Evolutionary conservation across 2,113 vertebrate species (phyloP).

Genomic region (Scytalopus superciliaris): DNA sequence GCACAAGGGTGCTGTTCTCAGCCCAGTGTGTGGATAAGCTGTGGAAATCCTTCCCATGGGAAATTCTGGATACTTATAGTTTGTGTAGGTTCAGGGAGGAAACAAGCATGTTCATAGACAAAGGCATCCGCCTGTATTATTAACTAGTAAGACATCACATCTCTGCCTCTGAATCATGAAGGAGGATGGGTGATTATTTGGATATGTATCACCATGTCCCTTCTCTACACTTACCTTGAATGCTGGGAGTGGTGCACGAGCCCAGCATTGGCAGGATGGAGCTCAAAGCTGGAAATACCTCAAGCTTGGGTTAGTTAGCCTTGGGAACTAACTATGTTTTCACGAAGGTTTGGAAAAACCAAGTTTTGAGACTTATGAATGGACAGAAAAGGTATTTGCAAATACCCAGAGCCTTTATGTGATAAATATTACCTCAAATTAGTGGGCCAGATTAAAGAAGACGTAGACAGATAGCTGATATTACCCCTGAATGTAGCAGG

Average conservation of each 20-base stretch:
- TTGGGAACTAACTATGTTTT: not conserved
- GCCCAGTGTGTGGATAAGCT: not conserved
- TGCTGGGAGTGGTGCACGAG: not conserved
- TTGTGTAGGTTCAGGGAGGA: not conserved
- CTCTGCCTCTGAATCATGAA: not conserved
- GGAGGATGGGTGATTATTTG: not conserved
- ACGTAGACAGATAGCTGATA: slow-evolving; percentile 23
- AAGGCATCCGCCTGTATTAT: not conserved
- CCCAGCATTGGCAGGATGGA: not conserved
- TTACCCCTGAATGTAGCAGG: slow-evolving; percentile 28
- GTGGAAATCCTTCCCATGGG: not conserved
- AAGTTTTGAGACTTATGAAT: not conserved
- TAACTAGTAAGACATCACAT: not conserved
- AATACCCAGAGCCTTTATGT: slow-evolving; percentile 12
- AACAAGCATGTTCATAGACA: not conserved
- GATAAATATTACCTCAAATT: slow-evolving; percentile 62
- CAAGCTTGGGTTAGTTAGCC: not conserved
- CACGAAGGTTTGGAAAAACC: not conserved
- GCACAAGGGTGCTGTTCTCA: not conserved
- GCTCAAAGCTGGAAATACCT: not conserved
- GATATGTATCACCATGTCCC: not conserved
- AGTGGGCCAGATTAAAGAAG: slow-evolving; percentile 57
- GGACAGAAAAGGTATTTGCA: not conserved
- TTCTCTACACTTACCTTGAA: not conserved
- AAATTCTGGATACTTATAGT: not conserved